Evolutionary conservation across 2,888 invertebrate genomes (phyloP), one percentile per base, ranked within the genome.

Genomic region (Callinectes sapidus): DNA sequence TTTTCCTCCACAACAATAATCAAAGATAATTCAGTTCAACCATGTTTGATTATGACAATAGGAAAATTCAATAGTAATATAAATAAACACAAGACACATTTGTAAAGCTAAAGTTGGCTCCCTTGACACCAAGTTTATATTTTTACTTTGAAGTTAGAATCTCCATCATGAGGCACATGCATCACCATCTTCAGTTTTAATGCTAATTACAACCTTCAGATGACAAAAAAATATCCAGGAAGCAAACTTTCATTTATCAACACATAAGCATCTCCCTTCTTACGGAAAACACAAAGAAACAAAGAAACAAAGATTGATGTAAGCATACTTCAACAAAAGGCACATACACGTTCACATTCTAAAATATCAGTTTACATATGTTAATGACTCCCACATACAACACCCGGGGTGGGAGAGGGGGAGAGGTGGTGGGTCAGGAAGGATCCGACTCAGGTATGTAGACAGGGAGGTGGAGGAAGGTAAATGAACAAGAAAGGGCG

Each of bases 311-410:
- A 23, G 23, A 23, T 23, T 23, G 23, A 61, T 61, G 23, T 18
- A 61, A 23, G 23, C 2, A 61, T 28, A 28, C 71, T 28, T 71
- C 28, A 28, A 81, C 35, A 32, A 81, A 35, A 13, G 35, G 32
- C 35, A 81, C 81, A 18, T 14, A 81, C 32, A 81, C 81, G 5
- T n/a, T 32, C 81, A 81, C 81, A 81, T 81, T 35, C 81, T 35
- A 81, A 81, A 32, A 81, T 81, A 35, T 81, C 14, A 81, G 81
- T 81, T 81, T 81, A 32, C 81, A 81, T 81, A 81, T 81, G 81
- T 35, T 81, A 81, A 81, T 81, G 81, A 81, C 32, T 54, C 14
- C 16, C 28, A 87, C 48, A 55, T 32, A 87, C 54, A 48, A 48
- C 42, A 55, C 54, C 16, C 23, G 32, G 35, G 28, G 39, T 18